Base-by-base conservation (phyloP, 2,113 vertebrate species). In the Pangasianodon gigas region DNA sequence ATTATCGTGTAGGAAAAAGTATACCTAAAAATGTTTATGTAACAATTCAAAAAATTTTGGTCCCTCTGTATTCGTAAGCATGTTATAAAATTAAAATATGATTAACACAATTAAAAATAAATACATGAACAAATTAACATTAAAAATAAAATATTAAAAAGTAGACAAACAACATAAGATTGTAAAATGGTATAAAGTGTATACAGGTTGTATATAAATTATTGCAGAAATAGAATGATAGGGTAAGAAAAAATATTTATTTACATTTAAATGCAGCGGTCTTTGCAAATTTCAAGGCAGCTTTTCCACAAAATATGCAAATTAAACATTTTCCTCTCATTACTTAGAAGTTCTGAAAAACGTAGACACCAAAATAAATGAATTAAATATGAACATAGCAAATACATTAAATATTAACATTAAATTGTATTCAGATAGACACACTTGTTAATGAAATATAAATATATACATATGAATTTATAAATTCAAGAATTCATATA, bases 401-500 rank as follows among this genome's bases (percentile, higher is more conserved):
- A 62, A 44, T 84, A 14, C 21, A 3, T 62, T 41, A 26, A 5
- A 60, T 84, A 62, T 29, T 26, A 62, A 29, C 13, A 29, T 44
- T 84, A 13, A 62, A 62, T 83, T 84, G 2, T 26, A 29, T 84
- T 84, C 5, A n/a, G 41, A 41, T 18, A 60, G 1, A 58, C n/a
- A 83, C 1, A 18, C n/a, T 82, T 84, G 18, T 26, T 24, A 26
- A 29, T 62, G 46, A n/a, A 51, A 80, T 29, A 29, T 29, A 79
- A 79, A 51, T 81, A 32, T 54, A n/a, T 69, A 84, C 62, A 84
- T n/a, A 84, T 71, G 4, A 10, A 89, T 89, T 65, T 16, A 81
- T 56, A 79, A 32, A 52, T 87, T 37, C 37, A 37, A 37, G 37
- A 37, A 37, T 37, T 37, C 1, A 37, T 52, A 85, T 46, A 44